Evolutionary conservation across 2,888 invertebrate species (phyloP).

Genomic region (Heteromurus nitidus): DNA sequence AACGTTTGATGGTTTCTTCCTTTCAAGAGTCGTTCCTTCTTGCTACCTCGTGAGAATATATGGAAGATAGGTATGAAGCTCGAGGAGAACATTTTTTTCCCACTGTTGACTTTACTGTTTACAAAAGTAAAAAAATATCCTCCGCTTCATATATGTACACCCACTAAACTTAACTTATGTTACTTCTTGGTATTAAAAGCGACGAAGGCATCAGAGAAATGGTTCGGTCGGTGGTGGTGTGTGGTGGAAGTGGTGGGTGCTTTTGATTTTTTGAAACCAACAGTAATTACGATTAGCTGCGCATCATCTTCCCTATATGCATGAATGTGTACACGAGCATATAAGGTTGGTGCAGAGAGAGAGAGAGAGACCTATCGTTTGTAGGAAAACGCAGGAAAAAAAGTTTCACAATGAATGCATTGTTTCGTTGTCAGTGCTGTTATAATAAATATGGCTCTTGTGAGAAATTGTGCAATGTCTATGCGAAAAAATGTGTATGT

Average conservation of each 20-base stretch:
- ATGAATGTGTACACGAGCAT: background rate
- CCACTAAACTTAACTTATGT: background rate
- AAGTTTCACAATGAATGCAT: conserved; percentile 46
- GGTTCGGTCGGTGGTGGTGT: background rate
- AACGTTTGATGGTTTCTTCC: no score
- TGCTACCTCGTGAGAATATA: conserved; percentile 58
- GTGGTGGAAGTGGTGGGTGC: conserved; percentile 16
- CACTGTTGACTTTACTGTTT: no score
- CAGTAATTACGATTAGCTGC: conserved; percentile 55
- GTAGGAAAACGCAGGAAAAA: conserved; percentile 26
- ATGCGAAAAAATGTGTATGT: conserved; percentile 28
- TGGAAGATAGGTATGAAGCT: conserved; percentile 48
- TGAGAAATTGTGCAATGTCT: conserved; percentile 53
- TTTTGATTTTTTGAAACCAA: conserved; percentile 40
- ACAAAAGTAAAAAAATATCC: no score
- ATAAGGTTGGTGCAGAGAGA: background rate
- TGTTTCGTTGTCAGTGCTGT: conserved; percentile 51
- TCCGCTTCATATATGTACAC: no score
- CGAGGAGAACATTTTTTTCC: conserved; percentile 38
- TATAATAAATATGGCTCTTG: conserved; percentile 58
- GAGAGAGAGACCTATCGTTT: background rate
- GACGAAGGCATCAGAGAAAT: background rate
- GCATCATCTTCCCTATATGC: conserved; percentile 17
- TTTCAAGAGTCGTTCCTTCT: no score
- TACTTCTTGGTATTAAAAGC: conserved; percentile 10